Evolutionary conservation across 1,140 invertebrate species (phyloP).

Genomic region (Bombus ignitus): DNA sequence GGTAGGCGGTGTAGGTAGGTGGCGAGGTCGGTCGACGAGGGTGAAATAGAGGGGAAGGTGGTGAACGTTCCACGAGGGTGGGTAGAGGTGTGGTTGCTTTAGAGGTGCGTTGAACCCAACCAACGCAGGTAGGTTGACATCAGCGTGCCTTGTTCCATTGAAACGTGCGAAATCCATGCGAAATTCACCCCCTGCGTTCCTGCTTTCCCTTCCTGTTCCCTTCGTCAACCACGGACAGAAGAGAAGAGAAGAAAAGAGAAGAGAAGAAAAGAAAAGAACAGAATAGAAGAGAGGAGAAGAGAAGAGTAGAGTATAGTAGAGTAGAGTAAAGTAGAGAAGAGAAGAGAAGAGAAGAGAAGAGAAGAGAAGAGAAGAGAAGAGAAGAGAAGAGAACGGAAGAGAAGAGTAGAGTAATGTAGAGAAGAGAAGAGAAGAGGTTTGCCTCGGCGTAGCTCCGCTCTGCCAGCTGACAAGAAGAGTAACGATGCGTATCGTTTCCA

Average conservation of each 20-base stretch:
- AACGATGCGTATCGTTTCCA: slow-evolving; percentile 12
- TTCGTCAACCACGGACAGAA: not conserved
- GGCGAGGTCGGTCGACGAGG: slow-evolving; percentile 64
- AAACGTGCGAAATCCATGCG: slow-evolving; percentile 75
- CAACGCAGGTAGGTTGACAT: slow-evolving; percentile 77
- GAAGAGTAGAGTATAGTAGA: rapidly evolving
- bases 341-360: too few species aligned
- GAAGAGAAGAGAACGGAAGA: too few species aligned
- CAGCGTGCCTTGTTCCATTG: slow-evolving; percentile 75
- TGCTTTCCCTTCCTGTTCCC: not conserved
- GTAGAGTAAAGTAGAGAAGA: rapidly evolving
- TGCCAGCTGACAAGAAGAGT: slow-evolving; percentile 18
- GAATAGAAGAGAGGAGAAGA: not conserved
- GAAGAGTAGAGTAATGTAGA: not conserved
- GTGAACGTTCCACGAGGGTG: slow-evolving; percentile 69
- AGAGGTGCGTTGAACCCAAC: slow-evolving; percentile 77
- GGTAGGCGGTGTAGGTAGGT: slow-evolving; percentile 57
- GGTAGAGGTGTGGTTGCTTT: slow-evolving; percentile 76
- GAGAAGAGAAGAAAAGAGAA: slow-evolving; percentile 10
- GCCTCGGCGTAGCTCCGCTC: not conserved
- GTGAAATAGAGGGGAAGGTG: slow-evolving; percentile 67
- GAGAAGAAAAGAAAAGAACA: not conserved
- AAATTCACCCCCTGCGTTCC: slow-evolving; percentile 62
- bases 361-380: too few species aligned
- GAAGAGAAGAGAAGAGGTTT: slow-evolving; percentile 40